These are phyloP conservation scores for Stichopus chloronotus DNA, from an alignment of 35 echinoderm and acorn worm species.

Conservation along the genomic window DNA sequence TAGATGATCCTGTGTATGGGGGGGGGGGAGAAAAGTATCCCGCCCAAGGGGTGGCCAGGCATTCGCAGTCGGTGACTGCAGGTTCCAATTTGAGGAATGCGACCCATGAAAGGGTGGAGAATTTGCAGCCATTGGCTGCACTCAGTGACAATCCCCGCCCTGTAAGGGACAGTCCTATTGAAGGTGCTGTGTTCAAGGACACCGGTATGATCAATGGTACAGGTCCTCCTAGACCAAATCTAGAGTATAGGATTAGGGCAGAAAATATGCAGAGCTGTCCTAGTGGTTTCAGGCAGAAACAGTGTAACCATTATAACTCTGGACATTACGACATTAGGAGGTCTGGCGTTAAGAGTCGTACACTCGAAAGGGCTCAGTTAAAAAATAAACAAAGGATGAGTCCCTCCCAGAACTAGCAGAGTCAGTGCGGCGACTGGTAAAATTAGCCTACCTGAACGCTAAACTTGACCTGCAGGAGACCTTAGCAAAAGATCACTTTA, in stretches of 20 bases:
- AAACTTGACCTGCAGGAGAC: conserved; percentile 21
- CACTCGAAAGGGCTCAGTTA: neutral
- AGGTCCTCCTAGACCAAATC: neutral
- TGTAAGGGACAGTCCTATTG: neutral
- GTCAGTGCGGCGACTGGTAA: neutral
- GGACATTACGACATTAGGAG: neutral
- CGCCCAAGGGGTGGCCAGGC: neutral
- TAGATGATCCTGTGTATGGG: no score
- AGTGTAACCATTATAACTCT: neutral
- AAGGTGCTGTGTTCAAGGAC: no score
- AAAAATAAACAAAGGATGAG: conserved; percentile 14
- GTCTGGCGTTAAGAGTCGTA: neutral
- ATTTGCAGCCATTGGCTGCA: no score
- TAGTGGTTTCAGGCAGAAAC: neutral
- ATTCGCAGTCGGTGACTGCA: neutral
- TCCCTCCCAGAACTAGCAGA: neutral
- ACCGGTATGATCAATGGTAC: neutral
- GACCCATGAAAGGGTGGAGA: no score
- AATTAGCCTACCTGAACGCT: conserved; percentile 25
- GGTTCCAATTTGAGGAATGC: no score
- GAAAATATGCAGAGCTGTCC: no score
- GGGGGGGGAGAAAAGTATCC: no score
- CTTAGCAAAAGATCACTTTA: conserved; percentile 20
- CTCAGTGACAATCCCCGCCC: neutral
- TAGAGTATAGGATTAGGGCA: neutral